phyloP scores from a whole-genome alignment of 2,113 vertebrate genomes.

The Apeltes quadracus region DNA sequence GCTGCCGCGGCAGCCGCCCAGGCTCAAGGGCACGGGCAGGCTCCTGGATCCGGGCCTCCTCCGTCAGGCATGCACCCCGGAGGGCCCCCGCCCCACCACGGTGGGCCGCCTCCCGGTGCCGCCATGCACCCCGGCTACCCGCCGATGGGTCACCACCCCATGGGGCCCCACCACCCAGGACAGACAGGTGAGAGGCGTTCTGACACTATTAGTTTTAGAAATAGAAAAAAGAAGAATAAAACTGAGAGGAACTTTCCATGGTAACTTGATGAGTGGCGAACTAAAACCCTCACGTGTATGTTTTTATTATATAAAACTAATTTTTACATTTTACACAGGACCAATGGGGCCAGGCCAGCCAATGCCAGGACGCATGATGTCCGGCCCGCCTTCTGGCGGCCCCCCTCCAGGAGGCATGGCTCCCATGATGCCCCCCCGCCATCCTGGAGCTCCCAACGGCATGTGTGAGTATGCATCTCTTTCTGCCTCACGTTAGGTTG shows the following conservation, averaged over 20 bases:
- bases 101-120: slow-evolving; percentile 83
- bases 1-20: slow-evolving; percentile 59
- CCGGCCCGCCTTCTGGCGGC: slow-evolving; percentile 70
- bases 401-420: slow-evolving; percentile 82
- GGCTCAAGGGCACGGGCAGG: slow-evolving; percentile 60
- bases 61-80: slow-evolving; percentile 75
- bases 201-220: too few relatives aligned
- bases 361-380: slow-evolving; percentile 87
- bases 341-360: slow-evolving; percentile 87
- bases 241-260: too few relatives aligned
- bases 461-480: slow-evolving; percentile 87
- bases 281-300: too few relatives aligned
- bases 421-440: slow-evolving; percentile 87
- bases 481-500: neutral
- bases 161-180: slow-evolving; percentile 90
- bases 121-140: slow-evolving; percentile 87
- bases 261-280: too few relatives aligned
- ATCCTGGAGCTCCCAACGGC: slow-evolving; percentile 89
- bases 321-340: slow-evolving; percentile 72
- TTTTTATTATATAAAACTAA: too few relatives aligned
- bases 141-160: slow-evolving; percentile 89
- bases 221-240: too few relatives aligned
- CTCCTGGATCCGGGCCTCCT: slow-evolving; percentile 55
- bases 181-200: slow-evolving; percentile 89
- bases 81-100: slow-evolving; percentile 77